Conservation (phyloP, 2,888 invertebrate species). For the Drosophila monieri region DNA sequence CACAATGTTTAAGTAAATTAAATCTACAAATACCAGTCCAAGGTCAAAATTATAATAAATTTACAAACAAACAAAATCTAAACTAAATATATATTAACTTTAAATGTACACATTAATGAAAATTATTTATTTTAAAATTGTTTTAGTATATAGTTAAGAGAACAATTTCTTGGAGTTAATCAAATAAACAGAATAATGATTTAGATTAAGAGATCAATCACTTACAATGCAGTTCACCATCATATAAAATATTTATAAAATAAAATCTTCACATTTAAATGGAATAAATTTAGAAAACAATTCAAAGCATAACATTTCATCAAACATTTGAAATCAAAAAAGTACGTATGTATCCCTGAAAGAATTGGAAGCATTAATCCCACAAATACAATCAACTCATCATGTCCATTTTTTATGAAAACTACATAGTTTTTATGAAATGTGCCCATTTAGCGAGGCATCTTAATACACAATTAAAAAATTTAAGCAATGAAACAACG, state of each 20-base stretch:
- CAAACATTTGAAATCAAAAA: slow-evolving; percentile 55
- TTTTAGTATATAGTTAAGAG: slow-evolving; percentile 60
- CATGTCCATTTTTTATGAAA: slow-evolving; percentile 21
- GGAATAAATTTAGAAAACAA: slow-evolving; percentile 34
- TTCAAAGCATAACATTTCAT: slow-evolving; percentile 33
- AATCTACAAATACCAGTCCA: slow-evolving; percentile 69
- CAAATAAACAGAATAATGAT: slow-evolving; percentile 48
- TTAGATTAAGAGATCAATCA: slow-evolving; percentile 29
- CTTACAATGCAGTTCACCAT: slow-evolving; percentile 45
- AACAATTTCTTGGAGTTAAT: slow-evolving; percentile 45
- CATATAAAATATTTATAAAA: slow-evolving; percentile 28
- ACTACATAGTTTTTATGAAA: slow-evolving; percentile 18
- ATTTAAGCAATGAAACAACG: slow-evolving; percentile 38
- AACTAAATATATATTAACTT: slow-evolving; percentile 61
- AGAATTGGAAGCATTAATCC: slow-evolving; percentile 8
- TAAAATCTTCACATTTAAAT: slow-evolving; percentile 13
- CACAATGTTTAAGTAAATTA: slow-evolving; percentile 64
- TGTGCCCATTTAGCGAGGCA: slow-evolving; percentile 21
- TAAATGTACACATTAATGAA: slow-evolving; percentile 60
- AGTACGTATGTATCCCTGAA: slow-evolving; percentile 1
- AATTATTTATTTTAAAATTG: slow-evolving; percentile 70
- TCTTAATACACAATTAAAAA: slow-evolving; percentile 18
- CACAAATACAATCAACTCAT: slow-evolving; percentile 24
- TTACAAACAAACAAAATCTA: slow-evolving; percentile 47
- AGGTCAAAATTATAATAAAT: slow-evolving; percentile 69